These are phyloP conservation scores for Trichonephila inaurata DNA, from an alignment of 1,140 invertebrate genomes.

Conservation along the genomic window DNA sequence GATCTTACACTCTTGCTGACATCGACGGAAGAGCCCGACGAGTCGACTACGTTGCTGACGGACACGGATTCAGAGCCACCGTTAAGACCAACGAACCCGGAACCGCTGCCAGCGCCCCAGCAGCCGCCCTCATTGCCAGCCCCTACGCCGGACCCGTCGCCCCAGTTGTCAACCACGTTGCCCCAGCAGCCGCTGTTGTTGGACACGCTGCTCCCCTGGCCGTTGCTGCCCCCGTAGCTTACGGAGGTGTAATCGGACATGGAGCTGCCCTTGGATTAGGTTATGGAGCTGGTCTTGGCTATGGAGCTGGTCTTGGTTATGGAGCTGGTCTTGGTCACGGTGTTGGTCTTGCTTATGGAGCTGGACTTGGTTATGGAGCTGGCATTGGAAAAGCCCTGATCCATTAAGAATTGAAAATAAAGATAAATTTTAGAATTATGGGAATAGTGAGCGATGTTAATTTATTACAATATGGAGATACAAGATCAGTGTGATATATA, in stretches of 20 bases:
- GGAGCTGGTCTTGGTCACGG: background rate
- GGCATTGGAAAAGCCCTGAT: background rate
- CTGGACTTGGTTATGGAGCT: no score
- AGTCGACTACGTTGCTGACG: slow-evolving; percentile 77
- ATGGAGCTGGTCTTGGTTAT: background rate
- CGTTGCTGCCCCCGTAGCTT: background rate
- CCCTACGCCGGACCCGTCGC: slow-evolving; percentile 27
- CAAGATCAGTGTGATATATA: no score
- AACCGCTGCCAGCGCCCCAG: slow-evolving; percentile 55
- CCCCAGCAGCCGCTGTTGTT: background rate
- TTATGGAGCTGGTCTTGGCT: background rate
- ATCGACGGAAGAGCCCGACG: slow-evolving; percentile 69
- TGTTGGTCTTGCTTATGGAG: background rate
- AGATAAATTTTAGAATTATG: background rate
- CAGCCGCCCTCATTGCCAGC: background rate
- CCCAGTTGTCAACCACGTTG: background rate
- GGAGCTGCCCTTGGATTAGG: background rate
- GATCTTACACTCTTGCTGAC: slow-evolving; percentile 74
- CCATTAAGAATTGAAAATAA: background rate
- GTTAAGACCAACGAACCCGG: slow-evolving; percentile 64
- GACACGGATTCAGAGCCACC: slow-evolving; percentile 67
- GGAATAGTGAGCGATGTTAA: background rate
- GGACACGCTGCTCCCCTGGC: slow-evolving; percentile 8
- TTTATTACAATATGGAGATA: no score
- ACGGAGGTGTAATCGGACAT: background rate